Conservation (phyloP, 2,888 invertebrate species). For the Thysanoteuthis rhombus region DNA sequence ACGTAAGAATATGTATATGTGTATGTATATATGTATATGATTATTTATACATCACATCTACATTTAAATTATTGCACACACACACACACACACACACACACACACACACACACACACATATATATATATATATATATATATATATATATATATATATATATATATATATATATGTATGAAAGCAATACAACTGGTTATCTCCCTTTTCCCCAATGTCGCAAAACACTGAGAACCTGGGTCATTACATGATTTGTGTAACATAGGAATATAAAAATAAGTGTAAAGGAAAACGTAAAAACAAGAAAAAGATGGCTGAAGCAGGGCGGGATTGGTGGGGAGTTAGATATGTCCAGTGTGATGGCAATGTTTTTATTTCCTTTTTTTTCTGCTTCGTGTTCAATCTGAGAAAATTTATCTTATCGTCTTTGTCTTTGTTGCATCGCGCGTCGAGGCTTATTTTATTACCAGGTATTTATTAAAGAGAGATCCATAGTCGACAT, state of each 20-base stretch:
- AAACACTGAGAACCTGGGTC: background rate
- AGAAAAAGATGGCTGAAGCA: background rate
- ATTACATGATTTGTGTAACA: conserved; percentile 12
- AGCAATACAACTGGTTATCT: background rate
- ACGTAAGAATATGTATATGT: too few species aligned
- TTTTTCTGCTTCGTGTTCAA: background rate
- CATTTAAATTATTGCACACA: too few species aligned
- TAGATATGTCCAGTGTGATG: background rate
- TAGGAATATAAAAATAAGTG: background rate
- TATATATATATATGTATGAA: background rate
- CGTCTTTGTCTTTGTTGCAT: background rate
- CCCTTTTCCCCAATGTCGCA: background rate
- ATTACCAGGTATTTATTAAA: background rate
- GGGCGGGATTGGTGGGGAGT: background rate
- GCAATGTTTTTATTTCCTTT: background rate
- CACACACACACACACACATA: too few species aligned
- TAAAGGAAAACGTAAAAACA: background rate
- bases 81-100: too few species aligned
- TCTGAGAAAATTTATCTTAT: background rate
- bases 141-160: too few species aligned
- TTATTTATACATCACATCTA: too few species aligned
- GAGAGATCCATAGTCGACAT: background rate
- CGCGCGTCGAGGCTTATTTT: background rate
- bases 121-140: too few species aligned
- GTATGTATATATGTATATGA: too few species aligned